phyloP scores from a whole-genome alignment of 2,888 invertebrate genomes.

The Drosophila heteroneura region DNA sequence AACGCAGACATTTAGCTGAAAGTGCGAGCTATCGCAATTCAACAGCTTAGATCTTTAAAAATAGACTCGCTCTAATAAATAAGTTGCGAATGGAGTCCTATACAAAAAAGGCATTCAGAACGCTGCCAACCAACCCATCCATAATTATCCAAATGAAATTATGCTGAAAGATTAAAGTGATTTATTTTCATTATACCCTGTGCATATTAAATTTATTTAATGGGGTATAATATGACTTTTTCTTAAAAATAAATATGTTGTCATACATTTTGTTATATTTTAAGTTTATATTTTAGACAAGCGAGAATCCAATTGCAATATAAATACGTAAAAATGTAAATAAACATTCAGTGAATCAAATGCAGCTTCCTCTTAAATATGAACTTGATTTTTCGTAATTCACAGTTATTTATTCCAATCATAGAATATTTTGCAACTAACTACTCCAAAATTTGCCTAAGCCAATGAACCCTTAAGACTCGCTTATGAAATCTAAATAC shows the following conservation, averaged over 20 bases:
- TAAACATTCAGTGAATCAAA: neutral
- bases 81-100: constrained; percentile 39
- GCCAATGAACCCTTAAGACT: neutral
- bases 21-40: constrained; percentile 16
- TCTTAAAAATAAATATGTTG: neutral
- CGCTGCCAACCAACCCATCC: constrained; percentile 52
- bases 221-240: neutral
- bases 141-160: constrained; percentile 68
- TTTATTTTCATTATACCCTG: constrained; percentile 46
- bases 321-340: neutral
- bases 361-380: accelerated
- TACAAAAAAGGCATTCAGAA: constrained; percentile 44
- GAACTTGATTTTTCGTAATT: neutral
- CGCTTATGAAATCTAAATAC: neutral
- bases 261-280: neutral
- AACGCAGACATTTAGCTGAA: constrained; percentile 31
- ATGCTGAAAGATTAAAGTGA: constrained; percentile 69
- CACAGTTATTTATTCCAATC: neutral
- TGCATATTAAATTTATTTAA: constrained; percentile 33
- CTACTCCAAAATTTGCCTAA: neutral
- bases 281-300: neutral
- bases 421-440: neutral
- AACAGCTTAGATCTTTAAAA: constrained; percentile 21
- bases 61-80: constrained; percentile 60
- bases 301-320: neutral